Evolutionary conservation across 1,140 invertebrate genomes (phyloP), one percentile per base, ranked within the genome.

Genomic region (Hypsibius dujardini): DNA sequence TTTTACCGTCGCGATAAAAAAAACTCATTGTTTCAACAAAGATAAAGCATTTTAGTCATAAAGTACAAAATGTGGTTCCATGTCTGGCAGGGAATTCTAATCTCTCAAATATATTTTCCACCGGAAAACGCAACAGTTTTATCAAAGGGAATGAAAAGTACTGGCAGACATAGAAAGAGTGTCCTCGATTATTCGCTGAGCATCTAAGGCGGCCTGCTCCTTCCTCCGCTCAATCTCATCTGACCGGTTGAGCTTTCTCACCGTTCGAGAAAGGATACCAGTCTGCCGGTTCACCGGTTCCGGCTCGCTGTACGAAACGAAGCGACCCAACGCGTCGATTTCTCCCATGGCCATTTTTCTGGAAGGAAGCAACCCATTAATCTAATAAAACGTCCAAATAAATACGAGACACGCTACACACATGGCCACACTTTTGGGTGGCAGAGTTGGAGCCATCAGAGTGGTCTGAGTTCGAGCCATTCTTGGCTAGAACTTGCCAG

Each of bases 141-240:
- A 28, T 28, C 28, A 28, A 28, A 28, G 28, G 28, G 28, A 28
- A 28, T 28, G 28, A 28, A 28, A 28, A 28, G 28, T 28, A 28
- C 28, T 28, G 28, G 28, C 28, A 28, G 28, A 28, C 28, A 28
- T 28, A 28, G 28, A 28, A 28, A 28, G 28, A 56, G n/a, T 56
- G 50, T 56, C 50, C n/a, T 56, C 50, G 50, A 56, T 56, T 56
- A 56, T 56, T 56, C 50, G 50, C n/a, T 56, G 50, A 56, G 50
- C 50, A n/a, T 56, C 50, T n/a, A 56, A n/a, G 7, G 50, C 50
- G 7, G 50, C 50, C n/a, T 56, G 50, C n/a, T 56, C 50, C 7
- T n/a, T 56, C 50, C n/a, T 56, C 50, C 50, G 7, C 50, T 56
- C n/a, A n/a, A n/a, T n/a, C 50, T 56, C 50, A n/a, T 7, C 50